Base-by-base conservation (phyloP, 2,113 vertebrate species). In the Tragelaphus scriptus region DNA sequence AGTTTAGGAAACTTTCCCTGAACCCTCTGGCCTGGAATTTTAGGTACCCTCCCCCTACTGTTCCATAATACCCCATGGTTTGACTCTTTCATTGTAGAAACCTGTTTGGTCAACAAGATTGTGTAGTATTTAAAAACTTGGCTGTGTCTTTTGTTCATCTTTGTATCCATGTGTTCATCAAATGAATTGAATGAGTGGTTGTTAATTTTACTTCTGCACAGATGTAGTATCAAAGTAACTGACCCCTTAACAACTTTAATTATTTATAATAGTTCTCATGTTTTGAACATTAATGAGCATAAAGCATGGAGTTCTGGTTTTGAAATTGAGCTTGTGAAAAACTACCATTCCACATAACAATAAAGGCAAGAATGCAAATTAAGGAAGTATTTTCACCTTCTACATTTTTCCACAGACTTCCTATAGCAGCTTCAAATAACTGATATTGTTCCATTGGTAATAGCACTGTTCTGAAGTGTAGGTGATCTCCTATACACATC, bases 191-290 rank as follows among this genome's bases (percentile, higher is more conserved):
- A 87, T 91, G 58, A 88, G 21, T 79, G 26, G 40, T 91, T 87
- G 81, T 88, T 97, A 77, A 79, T 88, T 94, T 96, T 93, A 85
- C 30, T 95, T 93, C 47, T 71, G 36, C 85, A 47, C 90, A 71
- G 51, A 58, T 88, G 65, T 49, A 49, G 49, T 12, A 85, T 95
- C 65, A 91, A 93, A 85, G 58, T 91, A 56, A 88, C 28, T 80
- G 51, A 93, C 68, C 63, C 19, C n/a, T 93, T 63, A 95, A 71
- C 61, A 82, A 88, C 16, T 94, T 96, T 92, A 77, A 77, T 86
- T 94, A 81, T 96, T 93, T 85, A 68, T 61, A 61, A 94, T 82
- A 91, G 25, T 21, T 44, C 47, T 97, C 79, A 96, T 96, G 88
- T 94, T 40, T 93, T 96, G 25, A n/a, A 93, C 53, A 79, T 96